Evolutionary conservation across 2,888 invertebrate species (phyloP).

Genomic region (Lepidochrysops patricia): DNA sequence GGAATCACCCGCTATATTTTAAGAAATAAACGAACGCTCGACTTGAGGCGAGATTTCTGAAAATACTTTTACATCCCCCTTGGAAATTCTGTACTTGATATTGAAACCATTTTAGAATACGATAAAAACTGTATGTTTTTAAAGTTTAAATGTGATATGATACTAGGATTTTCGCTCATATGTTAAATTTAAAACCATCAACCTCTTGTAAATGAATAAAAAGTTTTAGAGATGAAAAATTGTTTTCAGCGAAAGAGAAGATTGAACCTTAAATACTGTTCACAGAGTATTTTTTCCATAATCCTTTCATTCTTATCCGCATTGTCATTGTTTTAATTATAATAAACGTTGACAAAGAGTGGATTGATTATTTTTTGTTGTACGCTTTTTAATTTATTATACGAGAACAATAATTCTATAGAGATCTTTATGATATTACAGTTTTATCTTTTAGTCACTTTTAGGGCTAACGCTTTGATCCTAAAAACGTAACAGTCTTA

Average conservation of each 20-base stretch:
- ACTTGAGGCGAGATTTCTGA: not conserved
- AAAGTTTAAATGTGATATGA: too few species aligned
- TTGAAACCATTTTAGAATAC: not conserved
- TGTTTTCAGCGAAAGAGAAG: not conserved
- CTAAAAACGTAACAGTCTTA: too few species aligned
- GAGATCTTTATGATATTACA: not conserved
- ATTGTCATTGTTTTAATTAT: slow-evolving; percentile 6
- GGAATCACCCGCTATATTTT: not conserved
- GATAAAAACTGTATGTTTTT: too few species aligned
- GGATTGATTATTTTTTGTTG: slow-evolving; percentile 6
- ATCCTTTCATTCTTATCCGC: not conserved
- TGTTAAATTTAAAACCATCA: not conserved
- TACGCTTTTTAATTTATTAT: not conserved
- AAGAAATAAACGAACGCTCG: not conserved
- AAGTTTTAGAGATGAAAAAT: not conserved
- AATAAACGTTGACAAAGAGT: slow-evolving; percentile 8
- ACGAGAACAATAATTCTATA: not conserved
- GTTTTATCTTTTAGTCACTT: not conserved
- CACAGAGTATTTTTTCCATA: not conserved
- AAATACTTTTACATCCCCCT: not conserved
- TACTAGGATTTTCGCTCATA: too few species aligned
- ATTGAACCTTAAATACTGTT: not conserved
- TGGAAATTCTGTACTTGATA: not conserved
- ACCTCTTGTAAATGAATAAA: not conserved
- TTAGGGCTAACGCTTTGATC: not conserved